Evolutionary conservation across 1,140 invertebrate species (phyloP).

Genomic region (Listronotus oregonensis): DNA sequence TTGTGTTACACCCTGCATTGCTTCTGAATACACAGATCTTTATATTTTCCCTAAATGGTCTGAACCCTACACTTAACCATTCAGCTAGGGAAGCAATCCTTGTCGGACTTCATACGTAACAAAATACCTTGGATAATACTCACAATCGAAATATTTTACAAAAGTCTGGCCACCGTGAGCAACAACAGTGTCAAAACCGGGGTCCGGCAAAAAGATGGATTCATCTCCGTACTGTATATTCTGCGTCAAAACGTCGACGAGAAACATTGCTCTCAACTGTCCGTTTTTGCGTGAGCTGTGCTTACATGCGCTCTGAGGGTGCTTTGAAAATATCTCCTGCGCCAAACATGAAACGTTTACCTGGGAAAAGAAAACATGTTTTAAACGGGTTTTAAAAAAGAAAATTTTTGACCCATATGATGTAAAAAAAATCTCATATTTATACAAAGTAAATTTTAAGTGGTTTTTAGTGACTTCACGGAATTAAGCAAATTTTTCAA

Average conservation of each 20-base stretch:
- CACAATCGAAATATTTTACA: conserved; percentile 42
- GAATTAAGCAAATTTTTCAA: no score
- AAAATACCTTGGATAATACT: conserved; percentile 42
- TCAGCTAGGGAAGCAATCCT: no score
- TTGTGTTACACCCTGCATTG: no score
- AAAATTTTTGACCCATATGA: no score
- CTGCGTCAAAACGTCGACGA: conserved; percentile 36
- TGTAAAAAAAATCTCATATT: no score
- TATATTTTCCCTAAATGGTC: no score
- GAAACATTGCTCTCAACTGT: conserved; percentile 33
- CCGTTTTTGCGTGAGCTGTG: conserved; percentile 31
- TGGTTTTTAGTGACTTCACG: no score
- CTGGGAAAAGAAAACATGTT: not conserved
- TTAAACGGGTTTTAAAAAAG: no score
- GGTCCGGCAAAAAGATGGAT: conserved; percentile 30
- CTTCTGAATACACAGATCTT: no score
- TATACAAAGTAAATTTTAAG: no score
- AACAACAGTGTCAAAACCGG: conserved; percentile 37
- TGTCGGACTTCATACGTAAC: conserved; percentile 16
- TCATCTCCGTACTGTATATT: conserved; percentile 20
- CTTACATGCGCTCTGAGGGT: conserved; percentile 25
- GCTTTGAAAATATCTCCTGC: conserved; percentile 40
- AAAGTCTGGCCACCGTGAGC: conserved; percentile 29
- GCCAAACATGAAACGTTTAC: conserved; percentile 35
- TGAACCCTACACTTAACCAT: no score